Evolutionary conservation across 2,113 vertebrate species (phyloP).

Genomic region (Orycteropus afer): DNA sequence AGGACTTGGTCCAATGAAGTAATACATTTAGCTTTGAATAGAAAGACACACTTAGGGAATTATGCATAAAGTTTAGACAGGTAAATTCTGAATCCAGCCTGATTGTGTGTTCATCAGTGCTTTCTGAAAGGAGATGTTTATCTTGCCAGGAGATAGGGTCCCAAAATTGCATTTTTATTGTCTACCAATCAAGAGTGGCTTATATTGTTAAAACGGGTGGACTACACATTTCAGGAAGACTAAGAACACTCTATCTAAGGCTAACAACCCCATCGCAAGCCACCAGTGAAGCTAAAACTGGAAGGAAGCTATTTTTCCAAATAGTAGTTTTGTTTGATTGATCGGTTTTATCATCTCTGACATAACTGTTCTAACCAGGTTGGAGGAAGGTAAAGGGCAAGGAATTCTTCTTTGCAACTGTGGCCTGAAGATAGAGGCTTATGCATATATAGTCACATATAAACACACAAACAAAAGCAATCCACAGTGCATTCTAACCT

Average conservation of each 20-base stretch:
- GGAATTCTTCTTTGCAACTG: neutral
- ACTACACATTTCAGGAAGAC: rapidly evolving
- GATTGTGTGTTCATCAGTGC: neutral
- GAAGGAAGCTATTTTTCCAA: neutral
- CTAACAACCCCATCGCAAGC: rapidly evolving
- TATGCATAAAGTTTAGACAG: neutral
- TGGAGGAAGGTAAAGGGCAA: rapidly evolving
- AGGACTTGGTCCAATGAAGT: constrained; percentile 26
- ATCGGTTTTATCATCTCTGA: neutral
- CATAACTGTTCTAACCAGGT: rapidly evolving
- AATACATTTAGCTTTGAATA: neutral
- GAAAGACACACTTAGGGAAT: neutral
- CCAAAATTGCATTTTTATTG: too few relatives aligned
- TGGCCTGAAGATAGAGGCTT: too few relatives aligned
- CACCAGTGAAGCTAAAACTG: neutral
- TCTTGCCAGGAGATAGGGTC: constrained; percentile 13
- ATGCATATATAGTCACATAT: neutral
- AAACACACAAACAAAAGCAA: rapidly evolving
- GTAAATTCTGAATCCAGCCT: neutral
- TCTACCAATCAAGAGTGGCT: neutral
- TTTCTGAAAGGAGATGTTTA: neutral
- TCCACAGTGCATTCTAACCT: rapidly evolving
- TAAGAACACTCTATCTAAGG: rapidly evolving
- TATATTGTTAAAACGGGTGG: neutral
- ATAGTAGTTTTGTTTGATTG: neutral